These are phyloP conservation scores for Zosterops japonicus DNA, from an alignment of 2,113 vertebrate species.

Conservation along the genomic window DNA sequence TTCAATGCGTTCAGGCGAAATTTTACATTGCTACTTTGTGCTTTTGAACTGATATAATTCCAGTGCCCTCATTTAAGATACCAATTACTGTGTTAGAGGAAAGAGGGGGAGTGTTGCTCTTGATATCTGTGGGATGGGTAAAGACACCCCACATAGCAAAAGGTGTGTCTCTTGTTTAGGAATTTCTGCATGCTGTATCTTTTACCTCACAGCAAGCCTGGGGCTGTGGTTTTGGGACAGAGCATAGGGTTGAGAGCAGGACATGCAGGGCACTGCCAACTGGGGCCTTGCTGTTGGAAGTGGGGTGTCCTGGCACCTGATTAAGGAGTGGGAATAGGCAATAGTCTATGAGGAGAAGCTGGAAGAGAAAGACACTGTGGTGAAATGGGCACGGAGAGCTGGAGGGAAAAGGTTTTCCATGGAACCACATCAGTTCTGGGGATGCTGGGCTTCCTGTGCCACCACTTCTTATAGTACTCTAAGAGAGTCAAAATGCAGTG, in stretches of 20 bases:
- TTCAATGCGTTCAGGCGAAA: not conserved
- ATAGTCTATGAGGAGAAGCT: not conserved
- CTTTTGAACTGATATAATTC: not conserved
- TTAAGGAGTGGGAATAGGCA: not conserved
- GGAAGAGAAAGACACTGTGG: not conserved
- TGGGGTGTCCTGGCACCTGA: rapidly evolving
- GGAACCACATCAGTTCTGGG: not conserved
- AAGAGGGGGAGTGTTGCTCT: not conserved
- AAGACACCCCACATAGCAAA: not conserved
- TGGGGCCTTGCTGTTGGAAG: not conserved
- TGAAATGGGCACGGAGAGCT: not conserved
- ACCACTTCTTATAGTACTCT: not conserved
- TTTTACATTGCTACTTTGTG: not conserved
- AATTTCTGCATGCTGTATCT: not conserved
- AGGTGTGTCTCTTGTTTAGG: not conserved
- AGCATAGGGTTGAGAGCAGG: not conserved
- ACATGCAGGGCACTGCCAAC: not conserved
- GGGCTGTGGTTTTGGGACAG: not conserved
- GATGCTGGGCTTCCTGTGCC: rapidly evolving
- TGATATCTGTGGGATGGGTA: not conserved
- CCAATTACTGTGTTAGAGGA: not conserved
- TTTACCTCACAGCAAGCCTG: rapidly evolving
- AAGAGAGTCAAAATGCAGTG: not conserved
- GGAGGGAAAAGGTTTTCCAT: not conserved
- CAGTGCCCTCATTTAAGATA: not conserved